These are phyloP conservation scores for Caracal caracal DNA, from an alignment of 2,113 vertebrate genomes.

Conservation along the genomic window DNA sequence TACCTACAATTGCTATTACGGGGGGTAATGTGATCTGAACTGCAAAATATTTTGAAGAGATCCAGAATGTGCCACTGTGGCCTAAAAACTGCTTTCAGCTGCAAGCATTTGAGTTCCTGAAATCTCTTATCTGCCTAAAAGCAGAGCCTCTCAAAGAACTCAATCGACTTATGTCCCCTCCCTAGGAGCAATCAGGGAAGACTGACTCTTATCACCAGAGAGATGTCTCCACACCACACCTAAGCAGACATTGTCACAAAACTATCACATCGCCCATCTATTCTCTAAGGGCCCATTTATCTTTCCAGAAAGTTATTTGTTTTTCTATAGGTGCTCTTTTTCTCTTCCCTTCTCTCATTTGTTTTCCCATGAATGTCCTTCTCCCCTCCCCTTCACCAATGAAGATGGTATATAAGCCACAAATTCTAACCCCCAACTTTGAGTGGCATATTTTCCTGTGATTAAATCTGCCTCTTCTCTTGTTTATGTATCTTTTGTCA, in stretches of 20 bases:
- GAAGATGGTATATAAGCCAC: neutral
- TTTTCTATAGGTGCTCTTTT: neutral
- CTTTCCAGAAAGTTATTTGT: neutral
- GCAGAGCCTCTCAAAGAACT: neutral
- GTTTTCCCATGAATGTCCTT: neutral
- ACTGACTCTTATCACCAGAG: neutral
- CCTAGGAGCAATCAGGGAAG: neutral
- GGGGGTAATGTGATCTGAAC: neutral
- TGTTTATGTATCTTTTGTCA: neutral
- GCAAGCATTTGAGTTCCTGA: neutral
- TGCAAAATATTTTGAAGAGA: neutral
- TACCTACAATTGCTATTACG: neutral
- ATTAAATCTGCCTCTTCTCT: conserved; percentile 48
- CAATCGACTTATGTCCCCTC: conserved; percentile 28
- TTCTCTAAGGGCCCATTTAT: neutral
- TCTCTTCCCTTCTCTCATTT: neutral
- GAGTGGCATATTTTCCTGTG: neutral
- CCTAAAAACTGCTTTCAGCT: conserved; percentile 41
- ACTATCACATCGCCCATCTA: neutral
- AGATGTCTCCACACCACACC: neutral
- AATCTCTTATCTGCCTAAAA: conserved; percentile 28
- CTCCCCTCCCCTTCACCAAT: neutral
- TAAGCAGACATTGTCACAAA: neutral
- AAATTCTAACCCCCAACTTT: neutral
- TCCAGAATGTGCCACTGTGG: neutral